Percentiles rank a stretch among this genome's conserved stretches.
Conservation (phyloP, 2,888 invertebrate species). For the Creontiades dilutus region DNA sequence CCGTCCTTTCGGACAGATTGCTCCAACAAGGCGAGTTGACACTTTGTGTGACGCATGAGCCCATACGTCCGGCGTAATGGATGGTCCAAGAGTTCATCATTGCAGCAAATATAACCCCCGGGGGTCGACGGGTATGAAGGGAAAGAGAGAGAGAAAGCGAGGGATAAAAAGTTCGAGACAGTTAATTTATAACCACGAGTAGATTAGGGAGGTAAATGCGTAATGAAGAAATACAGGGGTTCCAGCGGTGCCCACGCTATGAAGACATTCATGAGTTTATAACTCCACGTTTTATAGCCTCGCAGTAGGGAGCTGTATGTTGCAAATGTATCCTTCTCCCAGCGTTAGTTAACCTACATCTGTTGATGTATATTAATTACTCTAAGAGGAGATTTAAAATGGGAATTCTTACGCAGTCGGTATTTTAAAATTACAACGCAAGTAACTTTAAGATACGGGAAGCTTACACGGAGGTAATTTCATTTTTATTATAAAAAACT, state of each 20-base stretch:
- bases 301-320: no score
- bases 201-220: slow-evolving; percentile 13
- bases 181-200: neutral
- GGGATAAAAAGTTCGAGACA: neutral
- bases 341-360: no score
- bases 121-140: neutral
- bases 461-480: no score
- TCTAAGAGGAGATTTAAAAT: no score
- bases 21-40: slow-evolving; percentile 13
- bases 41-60: slow-evolving; percentile 30
- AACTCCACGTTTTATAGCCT: no score
- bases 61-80: slow-evolving; percentile 4
- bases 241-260: neutral
- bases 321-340: no score
- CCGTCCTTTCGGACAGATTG: slow-evolving; percentile 1
- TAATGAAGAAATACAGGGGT: slow-evolving; percentile 1
- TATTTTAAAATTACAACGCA: no score
- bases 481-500: no score
- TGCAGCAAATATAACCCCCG: neutral
- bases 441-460: no score
- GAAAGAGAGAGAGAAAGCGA: neutral
- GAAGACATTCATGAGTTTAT: no score
- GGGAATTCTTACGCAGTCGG: no score
- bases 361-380: no score
- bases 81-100: slow-evolving; percentile 9